These are phyloP conservation scores for Lycia hirtaria DNA, from an alignment of 2,888 invertebrate genomes.

Conservation along the genomic window DNA sequence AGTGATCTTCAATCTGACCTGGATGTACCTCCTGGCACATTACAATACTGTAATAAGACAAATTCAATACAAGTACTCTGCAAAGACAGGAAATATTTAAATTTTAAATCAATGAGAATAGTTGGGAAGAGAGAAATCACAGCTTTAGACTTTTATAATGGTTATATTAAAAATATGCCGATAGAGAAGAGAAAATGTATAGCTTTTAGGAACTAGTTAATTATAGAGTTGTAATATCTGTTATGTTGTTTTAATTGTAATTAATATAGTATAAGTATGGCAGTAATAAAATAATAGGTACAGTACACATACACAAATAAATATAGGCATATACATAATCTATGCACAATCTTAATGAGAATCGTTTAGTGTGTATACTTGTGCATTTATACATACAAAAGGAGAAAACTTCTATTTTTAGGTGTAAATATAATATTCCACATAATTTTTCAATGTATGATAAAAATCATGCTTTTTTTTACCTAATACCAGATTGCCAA, in stretches of 20 bases:
- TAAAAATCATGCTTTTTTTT: too few species aligned
- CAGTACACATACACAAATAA: conserved; percentile 5
- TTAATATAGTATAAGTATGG: too few species aligned
- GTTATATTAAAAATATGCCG: conserved; percentile 88
- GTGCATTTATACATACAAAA: too few species aligned
- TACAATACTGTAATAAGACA: conserved; percentile 84
- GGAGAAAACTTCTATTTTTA: too few species aligned
- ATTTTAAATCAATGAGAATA: conserved; percentile 87
- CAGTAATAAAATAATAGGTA: neutral
- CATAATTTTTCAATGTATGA: too few species aligned
- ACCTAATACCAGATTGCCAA: too few species aligned
- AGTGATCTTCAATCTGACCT: conserved; percentile 48
- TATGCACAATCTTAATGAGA: conserved; percentile 12
- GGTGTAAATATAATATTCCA: too few species aligned
- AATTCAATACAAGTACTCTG: conserved; percentile 88
- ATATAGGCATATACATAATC: neutral
- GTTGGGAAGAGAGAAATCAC: conserved; percentile 90
- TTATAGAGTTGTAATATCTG: conserved; percentile 25
- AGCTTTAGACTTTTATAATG: conserved; percentile 94
- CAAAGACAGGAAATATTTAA: conserved; percentile 87
- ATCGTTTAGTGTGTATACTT: too few species aligned
- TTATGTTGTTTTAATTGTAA: conserved; percentile 11
- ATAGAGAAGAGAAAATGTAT: conserved; percentile 60
- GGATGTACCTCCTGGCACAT: conserved; percentile 80
- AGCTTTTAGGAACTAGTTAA: conserved; percentile 63